A percentile compares a stretch with the other conserved stretches of the same genome.
Conservation (phyloP, 2,888 invertebrate species). For the Melanostoma mellinum region DNA sequence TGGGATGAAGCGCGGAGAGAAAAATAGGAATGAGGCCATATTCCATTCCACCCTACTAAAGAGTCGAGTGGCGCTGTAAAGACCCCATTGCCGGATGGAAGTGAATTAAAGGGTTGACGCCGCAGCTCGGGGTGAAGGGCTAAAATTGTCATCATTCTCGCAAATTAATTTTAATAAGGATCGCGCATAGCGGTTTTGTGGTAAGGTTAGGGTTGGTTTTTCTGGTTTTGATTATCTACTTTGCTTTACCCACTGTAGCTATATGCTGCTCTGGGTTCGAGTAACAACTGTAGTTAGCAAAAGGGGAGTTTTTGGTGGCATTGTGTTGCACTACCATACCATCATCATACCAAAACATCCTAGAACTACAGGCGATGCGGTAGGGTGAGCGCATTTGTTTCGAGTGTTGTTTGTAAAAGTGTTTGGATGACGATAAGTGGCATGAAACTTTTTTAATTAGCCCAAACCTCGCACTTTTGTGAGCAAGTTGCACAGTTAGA, state of each 20-base stretch:
- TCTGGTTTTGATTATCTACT: constrained; percentile 67
- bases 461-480: constrained; percentile 65
- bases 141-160: constrained; percentile 70
- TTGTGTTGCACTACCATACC: constrained; percentile 1
- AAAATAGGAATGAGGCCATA: constrained; percentile 3
- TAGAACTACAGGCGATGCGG: constrained; percentile 28
- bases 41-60: constrained; percentile 20
- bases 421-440: constrained; percentile 68
- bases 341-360: not conserved
- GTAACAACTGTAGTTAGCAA: constrained; percentile 5
- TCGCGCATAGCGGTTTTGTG: constrained; percentile 63
- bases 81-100: constrained; percentile 63
- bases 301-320: not conserved
- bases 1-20: constrained; percentile 12
- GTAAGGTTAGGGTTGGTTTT: constrained; percentile 61
- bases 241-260: constrained; percentile 19
- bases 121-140: constrained; percentile 59
- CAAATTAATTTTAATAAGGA: constrained; percentile 73
- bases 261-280: not conserved
- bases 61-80: constrained; percentile 29
- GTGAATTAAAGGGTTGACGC: constrained; percentile 67
- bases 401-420: constrained; percentile 64
- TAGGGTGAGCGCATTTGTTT: constrained; percentile 53
- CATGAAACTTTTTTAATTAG: constrained; percentile 71
- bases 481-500: constrained; percentile 31